These are phyloP conservation scores for Lasaia peninsularis DNA, from an alignment of 1,140 invertebrate species.

Conservation along the genomic window DNA sequence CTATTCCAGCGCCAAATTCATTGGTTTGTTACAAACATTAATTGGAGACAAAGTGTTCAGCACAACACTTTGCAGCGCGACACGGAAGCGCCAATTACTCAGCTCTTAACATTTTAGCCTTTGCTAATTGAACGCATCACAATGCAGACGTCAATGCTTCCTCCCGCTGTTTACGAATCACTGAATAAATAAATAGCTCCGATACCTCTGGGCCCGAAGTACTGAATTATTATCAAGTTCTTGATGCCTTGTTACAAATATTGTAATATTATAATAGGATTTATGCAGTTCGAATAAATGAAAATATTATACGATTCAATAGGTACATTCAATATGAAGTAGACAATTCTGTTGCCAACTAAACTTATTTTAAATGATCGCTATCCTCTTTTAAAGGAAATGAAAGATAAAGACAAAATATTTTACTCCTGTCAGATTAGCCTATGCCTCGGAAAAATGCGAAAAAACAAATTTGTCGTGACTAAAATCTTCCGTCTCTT, in stretches of 20 bases:
- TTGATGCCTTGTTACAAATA: not conserved
- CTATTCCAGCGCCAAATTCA: conserved; percentile 3
- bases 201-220: conserved; percentile 1
- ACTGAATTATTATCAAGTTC: not conserved
- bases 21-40: conserved; percentile 8
- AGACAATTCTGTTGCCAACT: too few relatives aligned
- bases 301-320: too few relatives aligned
- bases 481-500: too few relatives aligned
- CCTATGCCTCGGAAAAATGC: too few relatives aligned
- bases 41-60: conserved; percentile 9
- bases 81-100: conserved; percentile 29
- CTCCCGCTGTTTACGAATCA: conserved; percentile 28
- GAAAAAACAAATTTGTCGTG: too few relatives aligned
- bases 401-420: too few relatives aligned
- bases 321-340: too few relatives aligned
- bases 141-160: conserved; percentile 32
- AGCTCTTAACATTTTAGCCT: conserved; percentile 26
- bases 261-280: not conserved
- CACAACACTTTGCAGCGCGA: conserved; percentile 16
- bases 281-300: too few relatives aligned
- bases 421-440: too few relatives aligned
- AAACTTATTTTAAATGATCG: too few relatives aligned
- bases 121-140: conserved; percentile 35
- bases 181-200: conserved; percentile 35
- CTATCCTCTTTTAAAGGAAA: too few relatives aligned